Base-by-base conservation (phyloP, 2,797 vertebrate species). In the Cebuella pygmaea region DNA sequence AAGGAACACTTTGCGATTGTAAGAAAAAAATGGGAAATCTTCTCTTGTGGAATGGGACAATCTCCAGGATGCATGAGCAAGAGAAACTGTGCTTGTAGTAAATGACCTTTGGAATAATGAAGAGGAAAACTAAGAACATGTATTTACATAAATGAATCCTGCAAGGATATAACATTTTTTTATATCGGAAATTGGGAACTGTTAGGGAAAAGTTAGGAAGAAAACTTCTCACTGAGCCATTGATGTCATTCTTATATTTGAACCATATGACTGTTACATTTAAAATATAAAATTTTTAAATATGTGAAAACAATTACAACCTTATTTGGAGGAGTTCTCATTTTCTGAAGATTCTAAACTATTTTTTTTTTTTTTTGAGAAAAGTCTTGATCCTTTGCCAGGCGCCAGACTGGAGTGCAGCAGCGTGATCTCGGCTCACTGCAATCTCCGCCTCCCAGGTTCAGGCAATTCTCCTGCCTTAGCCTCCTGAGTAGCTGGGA, bases 71-170 rank as follows among this genome's bases (percentile, higher is more conserved):
- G 46, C 48, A 13, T 20, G 78, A 59, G 67, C 86, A 88, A 64
- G 93, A 84, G 87, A 87, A 90, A 33, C 3, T 36, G 59, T 36
- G 59, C 52, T 39, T 67, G 48, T n/a, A 33, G 30, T n/a, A 93
- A 93, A 93, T 19, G 74, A 80, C 20, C 41, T 92, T 64, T 94
- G 72, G n/a, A 83, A 75, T 67, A 90, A 86, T 72, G 78, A 92
- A 85, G 84, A 95, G 19, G 52, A 80, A 96, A 89, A 90, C 10
- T 81, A 96, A 89, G 74, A 91, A 91, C 41, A 85, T 48, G 74
- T 67, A 72, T 81, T 95, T 85, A 94, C 44, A 33, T 81, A 93
- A 72, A 88, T 52, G 72, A 78, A 81, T 74, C 76, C 36, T 61
- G 30, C 48, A 59, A 79, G 24, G 27, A 81, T 41, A 86, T 20